Conservation (phyloP, 2,888 invertebrate genomes). For the Cabera pusaria region DNA sequence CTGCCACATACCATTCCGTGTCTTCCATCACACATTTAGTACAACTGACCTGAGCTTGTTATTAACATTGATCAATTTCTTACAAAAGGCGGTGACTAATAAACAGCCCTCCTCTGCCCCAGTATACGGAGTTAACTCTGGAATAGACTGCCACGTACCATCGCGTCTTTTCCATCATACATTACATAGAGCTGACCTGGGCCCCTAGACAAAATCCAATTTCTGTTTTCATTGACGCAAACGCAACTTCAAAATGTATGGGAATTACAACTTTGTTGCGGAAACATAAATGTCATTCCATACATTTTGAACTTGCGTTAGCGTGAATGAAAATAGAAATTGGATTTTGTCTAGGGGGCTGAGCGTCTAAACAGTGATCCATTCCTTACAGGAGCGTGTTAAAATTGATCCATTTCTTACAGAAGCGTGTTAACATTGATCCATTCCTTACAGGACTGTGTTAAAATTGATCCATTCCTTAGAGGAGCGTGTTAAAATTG, state of each 20-base stretch:
- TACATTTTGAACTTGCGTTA: too few species aligned
- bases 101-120: slow-evolving; percentile 97
- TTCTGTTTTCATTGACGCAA: too few species aligned
- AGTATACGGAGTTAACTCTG: slow-evolving; percentile 90
- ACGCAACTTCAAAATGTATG: too few species aligned
- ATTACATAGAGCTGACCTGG: too few species aligned
- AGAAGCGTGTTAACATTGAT: slow-evolving; percentile 87
- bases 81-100: slow-evolving; percentile 96
- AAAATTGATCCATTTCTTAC: slow-evolving; percentile 87
- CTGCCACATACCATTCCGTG: slow-evolving; percentile 97
- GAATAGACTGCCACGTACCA: slow-evolving; percentile 91
- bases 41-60: too few species aligned
- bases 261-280: too few species aligned
- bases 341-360: too few species aligned
- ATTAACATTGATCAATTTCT: too few species aligned
- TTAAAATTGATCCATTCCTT: neutral
- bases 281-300: too few species aligned
- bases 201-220: too few species aligned
- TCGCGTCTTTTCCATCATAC: slow-evolving; percentile 99
- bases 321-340: too few species aligned
- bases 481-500: too few species aligned
- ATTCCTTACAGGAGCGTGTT: slow-evolving; percentile 69
- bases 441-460: slow-evolving; percentile 93
- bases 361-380: neutral
- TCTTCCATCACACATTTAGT: slow-evolving; percentile 99